Evolutionary conservation across 2,797 vertebrate species (phyloP), one percentile per base, ranked within the genome.

Genomic region (Triplophysa bombifrons): DNA sequence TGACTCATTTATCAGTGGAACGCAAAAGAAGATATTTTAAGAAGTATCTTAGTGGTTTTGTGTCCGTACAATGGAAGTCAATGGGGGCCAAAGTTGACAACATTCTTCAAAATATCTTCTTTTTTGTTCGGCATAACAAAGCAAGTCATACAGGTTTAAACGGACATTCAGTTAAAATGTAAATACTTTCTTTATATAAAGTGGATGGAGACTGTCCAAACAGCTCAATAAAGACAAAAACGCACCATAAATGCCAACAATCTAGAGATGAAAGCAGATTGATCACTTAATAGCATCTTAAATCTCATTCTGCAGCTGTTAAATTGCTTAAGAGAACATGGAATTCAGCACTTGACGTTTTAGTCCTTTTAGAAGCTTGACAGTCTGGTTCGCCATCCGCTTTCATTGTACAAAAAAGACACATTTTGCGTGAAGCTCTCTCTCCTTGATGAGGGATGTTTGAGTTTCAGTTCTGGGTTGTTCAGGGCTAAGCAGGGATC

Each of bases 381-480:
- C 64, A 48, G 74, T 68, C 51, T 46, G 17, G 64, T 51, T 76
- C 65, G 27, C 53, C 11, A 48, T 22, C 58, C 19, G 5, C 55
- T 56, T 10, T 56, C 9, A 56, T 22, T 25, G 56, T 60, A 10
- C 4, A 8, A 46, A 64, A 34, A 75, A 55, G 30, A 56, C 0
- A 41, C 17, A 30, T 68, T 34, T 61, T n/a, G 30, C 61, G 27
- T 12, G 13, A 72, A 55, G 22, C 20, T 34, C 46, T 55, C 48
- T 56, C 14, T 68, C 41, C 41, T n/a, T 56, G 13, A 14, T 22
- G 3, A 76, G 48, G 25, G 74, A 72, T 60, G 27, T 71, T 75
- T 80, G 76, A 83, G 25, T 66, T 50, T 74, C 17, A 79, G 22
- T 38, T 34, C 27, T 22, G 53, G 66, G 74, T 64, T 73, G 76